Evolutionary conservation across 2,797 vertebrate genomes (phyloP).

Genomic region (Lophura swinhoii): DNA sequence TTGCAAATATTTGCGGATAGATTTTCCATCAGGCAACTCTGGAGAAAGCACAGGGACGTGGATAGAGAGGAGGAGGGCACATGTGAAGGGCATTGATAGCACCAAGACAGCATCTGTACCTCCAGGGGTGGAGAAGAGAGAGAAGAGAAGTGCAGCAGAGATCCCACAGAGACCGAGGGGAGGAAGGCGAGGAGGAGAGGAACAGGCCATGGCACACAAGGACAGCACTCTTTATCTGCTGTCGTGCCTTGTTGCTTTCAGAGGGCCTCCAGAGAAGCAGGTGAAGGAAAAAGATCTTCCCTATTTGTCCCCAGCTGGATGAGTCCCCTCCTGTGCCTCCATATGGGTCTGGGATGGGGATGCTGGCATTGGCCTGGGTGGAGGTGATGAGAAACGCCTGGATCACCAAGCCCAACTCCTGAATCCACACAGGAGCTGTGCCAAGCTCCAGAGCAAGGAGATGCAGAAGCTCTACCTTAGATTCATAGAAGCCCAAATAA

Average conservation of each 20-base stretch:
- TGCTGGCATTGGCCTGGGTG: not conserved
- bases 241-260: not conserved
- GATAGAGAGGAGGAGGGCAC: not conserved
- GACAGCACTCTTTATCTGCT: not conserved
- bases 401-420: not conserved
- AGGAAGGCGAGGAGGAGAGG: not conserved
- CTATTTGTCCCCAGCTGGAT: not conserved
- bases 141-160: not conserved
- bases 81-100: not conserved
- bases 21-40: not conserved
- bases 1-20: not conserved
- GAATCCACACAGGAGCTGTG: fast-evolving
- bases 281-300: not conserved
- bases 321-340: not conserved
- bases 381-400: not conserved
- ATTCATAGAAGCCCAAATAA: not conserved
- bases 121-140: not conserved
- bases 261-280: not conserved
- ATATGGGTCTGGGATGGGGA: not conserved
- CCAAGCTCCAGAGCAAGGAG: not conserved
- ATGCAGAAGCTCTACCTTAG: not conserved
- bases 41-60: not conserved
- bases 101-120: not conserved
- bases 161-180: not conserved
- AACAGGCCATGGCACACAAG: not conserved